A percentile compares a stretch with the other conserved stretches of the same genome.
phyloP scores from a whole-genome alignment of 2,797 vertebrate species.

The Anguilla pacifica region DNA sequence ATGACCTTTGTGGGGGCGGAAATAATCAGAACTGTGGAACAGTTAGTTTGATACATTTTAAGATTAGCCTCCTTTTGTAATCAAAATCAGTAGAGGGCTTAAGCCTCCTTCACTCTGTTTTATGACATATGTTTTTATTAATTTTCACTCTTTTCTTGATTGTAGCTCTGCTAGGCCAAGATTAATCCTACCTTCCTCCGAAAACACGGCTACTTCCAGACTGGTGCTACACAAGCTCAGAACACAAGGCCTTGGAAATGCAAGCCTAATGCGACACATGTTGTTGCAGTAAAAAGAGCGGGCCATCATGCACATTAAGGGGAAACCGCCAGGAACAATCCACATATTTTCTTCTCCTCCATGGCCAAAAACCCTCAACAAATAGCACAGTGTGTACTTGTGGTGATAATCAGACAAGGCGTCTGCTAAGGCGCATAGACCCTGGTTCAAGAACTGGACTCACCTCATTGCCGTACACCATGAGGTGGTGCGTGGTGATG shows the following conservation, averaged over 20 bases:
- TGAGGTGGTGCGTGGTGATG: slow-evolving; percentile 98
- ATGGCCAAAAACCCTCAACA: neutral
- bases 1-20: neutral
- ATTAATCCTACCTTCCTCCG: neutral
- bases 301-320: neutral
- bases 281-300: neutral
- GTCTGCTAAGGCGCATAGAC: neutral
- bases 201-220: neutral
- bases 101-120: neutral
- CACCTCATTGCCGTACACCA: slow-evolving; percentile 99
- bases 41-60: neutral
- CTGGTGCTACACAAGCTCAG: neutral
- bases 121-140: neutral
- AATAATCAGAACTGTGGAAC: neutral
- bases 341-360: neutral
- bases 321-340: neutral
- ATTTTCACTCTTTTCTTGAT: neutral
- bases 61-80: neutral
- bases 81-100: neutral
- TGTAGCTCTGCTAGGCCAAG: slow-evolving; percentile 5
- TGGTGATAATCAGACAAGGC: neutral
- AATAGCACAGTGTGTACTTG: neutral
- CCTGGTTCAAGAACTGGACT: slow-evolving; percentile 31
- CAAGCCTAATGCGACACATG: neutral
- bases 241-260: neutral